Evolutionary conservation across 2,888 invertebrate species (phyloP).

Genomic region (Cephonodes hylas): DNA sequence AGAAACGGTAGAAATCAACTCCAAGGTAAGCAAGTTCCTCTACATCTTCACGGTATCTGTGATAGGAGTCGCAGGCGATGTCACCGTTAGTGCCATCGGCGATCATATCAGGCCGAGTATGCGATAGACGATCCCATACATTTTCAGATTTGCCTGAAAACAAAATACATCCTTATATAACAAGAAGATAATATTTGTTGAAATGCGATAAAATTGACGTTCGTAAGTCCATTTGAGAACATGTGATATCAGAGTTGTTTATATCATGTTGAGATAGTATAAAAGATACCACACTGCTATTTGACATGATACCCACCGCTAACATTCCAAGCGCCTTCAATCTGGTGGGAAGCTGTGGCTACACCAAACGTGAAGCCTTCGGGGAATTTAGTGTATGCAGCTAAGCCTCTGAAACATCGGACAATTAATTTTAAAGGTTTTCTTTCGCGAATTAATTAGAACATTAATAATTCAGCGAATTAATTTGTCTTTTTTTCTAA

Average conservation of each 20-base stretch:
- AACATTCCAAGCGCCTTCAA: constrained; percentile 83
- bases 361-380: constrained; percentile 75
- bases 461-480: too few species aligned
- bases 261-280: background rate
- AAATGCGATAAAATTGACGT: background rate
- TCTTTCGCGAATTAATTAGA: too few species aligned
- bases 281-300: background rate
- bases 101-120: constrained; percentile 81
- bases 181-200: background rate
- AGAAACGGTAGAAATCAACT: constrained; percentile 81
- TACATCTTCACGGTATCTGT: constrained; percentile 83
- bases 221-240: background rate
- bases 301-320: constrained; percentile 67
- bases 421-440: too few species aligned
- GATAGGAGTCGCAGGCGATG: constrained; percentile 85
- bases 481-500: too few species aligned
- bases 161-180: background rate
- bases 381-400: constrained; percentile 68
- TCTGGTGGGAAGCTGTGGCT: constrained; percentile 82
- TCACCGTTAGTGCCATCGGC: constrained; percentile 83
- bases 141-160: constrained; percentile 83
- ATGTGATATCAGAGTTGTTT: background rate
- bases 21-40: constrained; percentile 73
- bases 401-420: constrained; percentile 41
- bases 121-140: constrained; percentile 82